Evolutionary conservation across 2,797 vertebrate species (phyloP).

Genomic region (Calcarius lapponicus): DNA sequence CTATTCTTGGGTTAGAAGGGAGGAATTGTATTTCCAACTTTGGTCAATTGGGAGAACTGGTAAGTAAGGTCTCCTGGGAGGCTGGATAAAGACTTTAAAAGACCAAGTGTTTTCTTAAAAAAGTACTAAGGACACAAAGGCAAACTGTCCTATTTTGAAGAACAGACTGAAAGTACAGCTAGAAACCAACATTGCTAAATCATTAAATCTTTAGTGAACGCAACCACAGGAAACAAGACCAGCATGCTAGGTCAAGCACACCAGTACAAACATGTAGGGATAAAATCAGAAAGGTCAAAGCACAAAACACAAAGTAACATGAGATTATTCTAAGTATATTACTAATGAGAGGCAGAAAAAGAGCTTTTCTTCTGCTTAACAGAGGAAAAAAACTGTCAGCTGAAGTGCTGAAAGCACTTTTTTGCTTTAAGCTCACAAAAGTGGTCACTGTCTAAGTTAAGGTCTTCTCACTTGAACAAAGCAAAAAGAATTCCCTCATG

Average conservation of each 20-base stretch:
- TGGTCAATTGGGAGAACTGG: slow-evolving; percentile 17
- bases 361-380: background rate
- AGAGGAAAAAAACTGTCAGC: background rate
- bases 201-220: slow-evolving; percentile 19
- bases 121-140: slow-evolving; percentile 22
- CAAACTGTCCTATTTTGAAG: slow-evolving; percentile 61
- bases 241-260: slow-evolving; percentile 20
- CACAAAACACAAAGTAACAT: slow-evolving; percentile 44
- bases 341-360: background rate
- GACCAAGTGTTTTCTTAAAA: background rate
- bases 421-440: background rate
- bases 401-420: background rate
- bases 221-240: slow-evolving; percentile 41
- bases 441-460: background rate
- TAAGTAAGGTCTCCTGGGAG: slow-evolving; percentile 12
- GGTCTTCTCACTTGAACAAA: background rate
- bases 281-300: slow-evolving; percentile 56
- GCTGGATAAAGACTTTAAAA: slow-evolving; percentile 37
- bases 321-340: slow-evolving; percentile 46
- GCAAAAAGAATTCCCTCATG: background rate
- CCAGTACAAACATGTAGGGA: slow-evolving; percentile 28
- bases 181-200: slow-evolving; percentile 22
- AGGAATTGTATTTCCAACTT: background rate
- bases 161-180: slow-evolving; percentile 44
- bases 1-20: slow-evolving; percentile 33